These are phyloP conservation scores for Sylvia borin DNA, from an alignment of 2,797 vertebrate species.

Conservation along the genomic window DNA sequence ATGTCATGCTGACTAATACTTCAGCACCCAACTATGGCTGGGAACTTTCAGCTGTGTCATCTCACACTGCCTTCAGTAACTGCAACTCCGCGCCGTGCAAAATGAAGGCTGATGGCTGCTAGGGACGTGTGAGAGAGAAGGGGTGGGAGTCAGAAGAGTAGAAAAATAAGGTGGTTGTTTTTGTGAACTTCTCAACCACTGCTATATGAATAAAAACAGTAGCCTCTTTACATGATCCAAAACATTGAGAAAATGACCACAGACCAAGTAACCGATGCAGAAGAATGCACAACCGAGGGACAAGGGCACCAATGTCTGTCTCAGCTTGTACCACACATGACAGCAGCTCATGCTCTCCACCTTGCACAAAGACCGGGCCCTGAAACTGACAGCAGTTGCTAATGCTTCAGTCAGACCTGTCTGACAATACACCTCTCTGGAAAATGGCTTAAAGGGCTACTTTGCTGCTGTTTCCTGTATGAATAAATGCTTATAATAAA, in stretches of 20 bases:
- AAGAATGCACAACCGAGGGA: neutral
- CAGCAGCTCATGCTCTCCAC: neutral
- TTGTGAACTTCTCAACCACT: slow-evolving; percentile 36
- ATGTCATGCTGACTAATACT: slow-evolving; percentile 55
- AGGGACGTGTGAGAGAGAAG: slow-evolving; percentile 39
- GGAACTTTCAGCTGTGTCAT: slow-evolving; percentile 70
- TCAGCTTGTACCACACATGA: rapidly evolving
- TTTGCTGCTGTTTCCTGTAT: neutral
- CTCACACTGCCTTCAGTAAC: slow-evolving; percentile 59
- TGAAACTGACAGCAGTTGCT: neutral
- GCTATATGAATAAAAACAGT: slow-evolving; percentile 58
- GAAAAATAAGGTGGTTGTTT: slow-evolving; percentile 53
- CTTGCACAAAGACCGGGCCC: neutral
- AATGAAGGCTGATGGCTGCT: neutral
- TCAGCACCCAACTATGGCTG: neutral
- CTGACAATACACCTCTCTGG: neutral
- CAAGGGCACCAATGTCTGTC: neutral
- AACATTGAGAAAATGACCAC: slow-evolving; percentile 38
- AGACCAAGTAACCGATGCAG: neutral
- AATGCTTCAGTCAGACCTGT: neutral
- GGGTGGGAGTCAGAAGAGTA: slow-evolving; percentile 33
- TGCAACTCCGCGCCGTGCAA: neutral
- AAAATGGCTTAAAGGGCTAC: neutral
- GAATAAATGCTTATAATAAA: neutral
- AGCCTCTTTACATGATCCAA: neutral